Evolutionary conservation across 2,888 invertebrate species (phyloP), one percentile per base, ranked within the genome.

Genomic region (Zaprionus obscuricornis): DNA sequence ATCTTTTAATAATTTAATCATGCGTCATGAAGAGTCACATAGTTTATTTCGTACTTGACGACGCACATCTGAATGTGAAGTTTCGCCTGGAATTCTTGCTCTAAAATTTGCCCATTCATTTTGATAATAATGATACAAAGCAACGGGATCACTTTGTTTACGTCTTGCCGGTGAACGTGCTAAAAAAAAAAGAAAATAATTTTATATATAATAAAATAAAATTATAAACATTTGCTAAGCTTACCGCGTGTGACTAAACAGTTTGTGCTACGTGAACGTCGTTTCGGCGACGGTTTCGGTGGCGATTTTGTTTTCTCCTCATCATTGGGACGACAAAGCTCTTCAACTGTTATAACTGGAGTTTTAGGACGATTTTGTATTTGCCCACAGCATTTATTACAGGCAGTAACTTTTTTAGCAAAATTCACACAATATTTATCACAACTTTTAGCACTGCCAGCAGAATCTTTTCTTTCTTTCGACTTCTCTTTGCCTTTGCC

Each of bases 101-200:
- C 94, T 94, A 64, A 94, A 93, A 79, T 93, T 93, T 14, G 93
- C 92, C 96, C 96, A 96, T 74, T 94, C 91, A 22, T 92, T 91
- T 73, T 94, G 93, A 85, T 96, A 96, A 74, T 94, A 93, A 70
- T 96, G 95, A 84, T 95, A 96, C 11, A 95, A 89, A 11, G 93
- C 91, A 0, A 96, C 96, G 11, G 96, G 95, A 87, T 96, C 96
- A 69, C 62, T 83, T 8, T 63, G 63, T 24, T 62, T 64, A n/a
- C 71, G 63, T 42, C 69, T 74, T 2, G 18, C n/a, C 14, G 60
- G 66, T 7, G 65, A 58, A 8, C 71, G 73, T 57, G 65, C 87
- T 89, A 45, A 7, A 60, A 47, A 13, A 39, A 18, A 3, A 22
- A 6, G 42, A 0, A 33, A 27, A 14, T 11, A 45, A 11, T 37